These are phyloP conservation scores for Acanthopagrus latus DNA, from an alignment of 2,797 vertebrate species.

Conservation along the genomic window DNA sequence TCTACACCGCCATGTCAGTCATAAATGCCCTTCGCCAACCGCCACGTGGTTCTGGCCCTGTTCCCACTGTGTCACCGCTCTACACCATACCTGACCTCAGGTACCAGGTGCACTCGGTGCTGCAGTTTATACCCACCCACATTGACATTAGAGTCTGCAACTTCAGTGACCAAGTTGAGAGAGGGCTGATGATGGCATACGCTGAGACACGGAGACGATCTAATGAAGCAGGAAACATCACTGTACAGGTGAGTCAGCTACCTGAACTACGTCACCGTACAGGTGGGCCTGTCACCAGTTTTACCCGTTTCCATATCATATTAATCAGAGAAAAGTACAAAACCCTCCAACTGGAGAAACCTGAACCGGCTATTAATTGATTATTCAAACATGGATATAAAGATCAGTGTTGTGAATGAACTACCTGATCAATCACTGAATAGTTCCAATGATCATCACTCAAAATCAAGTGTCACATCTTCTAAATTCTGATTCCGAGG, in stretches of 20 bases:
- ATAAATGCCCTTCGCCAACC: constrained; percentile 90
- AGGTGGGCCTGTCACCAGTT: constrained; percentile 81
- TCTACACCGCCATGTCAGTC: constrained; percentile 94
- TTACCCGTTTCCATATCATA: too few species aligned
- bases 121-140: constrained; percentile 95
- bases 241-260: constrained; percentile 87
- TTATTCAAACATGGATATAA: too few species aligned
- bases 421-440: too few species aligned
- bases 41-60: constrained; percentile 76
- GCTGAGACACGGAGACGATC: constrained; percentile 87
- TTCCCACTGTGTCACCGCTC: constrained; percentile 86
- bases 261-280: constrained; percentile 84
- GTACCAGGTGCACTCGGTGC: constrained; percentile 93
- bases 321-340: too few species aligned
- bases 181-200: constrained; percentile 89
- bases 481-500: too few species aligned
- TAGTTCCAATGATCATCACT: too few species aligned
- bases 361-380: too few species aligned
- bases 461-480: too few species aligned
- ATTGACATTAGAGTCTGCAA: constrained; percentile 92
- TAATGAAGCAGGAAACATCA: constrained; percentile 86
- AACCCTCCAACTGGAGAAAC: too few species aligned
- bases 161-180: constrained; percentile 93
- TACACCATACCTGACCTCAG: constrained; percentile 87
- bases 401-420: too few species aligned